phyloP scores from a whole-genome alignment of 2,797 vertebrate genomes.

The Chiloscyllium punctatum region DNA sequence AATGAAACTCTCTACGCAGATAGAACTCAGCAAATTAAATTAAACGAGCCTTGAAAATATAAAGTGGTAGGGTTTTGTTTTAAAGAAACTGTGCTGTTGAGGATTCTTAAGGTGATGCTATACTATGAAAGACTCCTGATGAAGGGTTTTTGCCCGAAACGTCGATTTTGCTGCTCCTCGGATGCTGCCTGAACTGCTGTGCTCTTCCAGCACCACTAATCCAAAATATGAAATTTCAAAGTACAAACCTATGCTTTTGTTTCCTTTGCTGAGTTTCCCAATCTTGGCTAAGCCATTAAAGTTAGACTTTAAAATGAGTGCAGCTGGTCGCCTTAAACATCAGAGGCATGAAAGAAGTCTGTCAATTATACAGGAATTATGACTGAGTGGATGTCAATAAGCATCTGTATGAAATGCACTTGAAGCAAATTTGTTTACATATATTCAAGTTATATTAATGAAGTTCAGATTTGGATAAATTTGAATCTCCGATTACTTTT shows the following conservation, averaged over 20 bases:
- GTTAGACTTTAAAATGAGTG: neutral
- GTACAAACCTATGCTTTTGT: neutral
- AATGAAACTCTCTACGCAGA: neutral
- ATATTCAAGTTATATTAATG: neutral
- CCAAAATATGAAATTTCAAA: neutral
- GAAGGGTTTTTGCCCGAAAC: too few species aligned
- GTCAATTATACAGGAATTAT: neutral
- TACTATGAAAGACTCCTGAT: too few species aligned
- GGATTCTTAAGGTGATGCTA: neutral
- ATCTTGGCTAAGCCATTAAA: neutral
- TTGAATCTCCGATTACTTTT: neutral
- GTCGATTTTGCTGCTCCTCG: too few species aligned
- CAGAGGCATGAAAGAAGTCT: neutral
- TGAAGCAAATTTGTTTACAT: neutral
- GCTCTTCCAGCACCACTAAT: too few species aligned
- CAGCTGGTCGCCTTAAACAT: neutral
- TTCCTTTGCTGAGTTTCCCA: neutral
- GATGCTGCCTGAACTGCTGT: too few species aligned
- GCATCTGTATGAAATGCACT: neutral
- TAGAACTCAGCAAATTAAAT: neutral
- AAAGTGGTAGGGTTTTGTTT: neutral
- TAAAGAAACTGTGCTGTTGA: neutral
- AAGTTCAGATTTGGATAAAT: neutral
- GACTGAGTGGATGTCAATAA: neutral
- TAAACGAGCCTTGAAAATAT: neutral